Conservation (phyloP, 2,113 vertebrate species). For the Marcusenius ussheri region DNA sequence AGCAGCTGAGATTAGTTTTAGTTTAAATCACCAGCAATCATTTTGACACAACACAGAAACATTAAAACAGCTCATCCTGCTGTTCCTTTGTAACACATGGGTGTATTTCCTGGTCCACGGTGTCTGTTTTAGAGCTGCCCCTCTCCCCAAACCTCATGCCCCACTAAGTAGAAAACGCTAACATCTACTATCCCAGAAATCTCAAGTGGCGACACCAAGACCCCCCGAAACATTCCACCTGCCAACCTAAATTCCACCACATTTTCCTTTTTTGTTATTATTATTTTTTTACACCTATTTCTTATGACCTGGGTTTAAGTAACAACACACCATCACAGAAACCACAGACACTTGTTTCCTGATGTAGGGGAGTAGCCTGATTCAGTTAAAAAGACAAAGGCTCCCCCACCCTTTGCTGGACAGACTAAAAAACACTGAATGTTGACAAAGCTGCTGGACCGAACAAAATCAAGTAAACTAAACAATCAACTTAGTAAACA, state of each 20-base stretch:
- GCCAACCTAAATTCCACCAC: conserved; percentile 22
- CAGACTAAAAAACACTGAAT: conserved; percentile 52
- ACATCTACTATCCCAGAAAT: conserved; percentile 34
- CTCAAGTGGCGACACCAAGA: conserved; percentile 29
- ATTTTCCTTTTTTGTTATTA: conserved; percentile 17
- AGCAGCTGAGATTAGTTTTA: conserved; percentile 99
- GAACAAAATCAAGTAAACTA: conserved; percentile 50
- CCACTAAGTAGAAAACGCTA: conserved; percentile 43
- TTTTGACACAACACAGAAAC: conserved; percentile 99
- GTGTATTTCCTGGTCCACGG: conserved; percentile 90
- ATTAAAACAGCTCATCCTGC: conserved; percentile 87
- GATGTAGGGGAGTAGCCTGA: conserved; percentile 45
- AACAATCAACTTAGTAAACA: conserved; percentile 64
- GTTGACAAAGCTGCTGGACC: conserved; percentile 49
- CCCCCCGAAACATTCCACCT: conserved; percentile 33
- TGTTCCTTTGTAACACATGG: conserved; percentile 86
- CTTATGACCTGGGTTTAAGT: conserved; percentile 50
- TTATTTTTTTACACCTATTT: conserved; percentile 33
- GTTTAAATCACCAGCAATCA: conserved; percentile 98
- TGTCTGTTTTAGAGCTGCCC: conserved; percentile 46
- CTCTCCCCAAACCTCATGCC: background rate
- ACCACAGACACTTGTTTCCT: conserved; percentile 58
- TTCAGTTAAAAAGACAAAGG: conserved; percentile 41
- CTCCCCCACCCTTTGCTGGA: conserved; percentile 45
- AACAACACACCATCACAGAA: conserved; percentile 56